phyloP scores from a whole-genome alignment of 2,797 vertebrate genomes.

The Enteromius mattozi region DNA sequence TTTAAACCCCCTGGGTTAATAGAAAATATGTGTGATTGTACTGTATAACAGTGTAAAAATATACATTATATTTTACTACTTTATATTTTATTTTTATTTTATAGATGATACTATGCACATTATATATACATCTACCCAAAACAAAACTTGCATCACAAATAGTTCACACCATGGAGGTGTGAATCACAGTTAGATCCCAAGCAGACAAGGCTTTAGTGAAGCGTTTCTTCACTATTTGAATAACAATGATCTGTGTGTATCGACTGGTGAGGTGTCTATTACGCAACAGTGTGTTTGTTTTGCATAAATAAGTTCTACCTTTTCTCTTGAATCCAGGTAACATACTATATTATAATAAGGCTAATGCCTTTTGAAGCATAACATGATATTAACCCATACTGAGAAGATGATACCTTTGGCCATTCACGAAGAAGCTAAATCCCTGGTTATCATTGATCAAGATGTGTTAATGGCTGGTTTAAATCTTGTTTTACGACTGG shows the following conservation, averaged over 20 bases:
- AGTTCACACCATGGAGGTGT: slow-evolving; percentile 22
- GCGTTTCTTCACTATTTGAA: slow-evolving; percentile 8
- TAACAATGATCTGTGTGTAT: slow-evolving; percentile 31
- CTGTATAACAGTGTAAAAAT: background rate
- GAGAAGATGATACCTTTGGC: background rate
- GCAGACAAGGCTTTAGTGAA: slow-evolving; percentile 15
- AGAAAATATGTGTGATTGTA: background rate
- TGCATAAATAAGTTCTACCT: background rate
- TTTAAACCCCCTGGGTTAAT: background rate
- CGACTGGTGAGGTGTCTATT: background rate
- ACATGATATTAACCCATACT: slow-evolving; percentile 13
- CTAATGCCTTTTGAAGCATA: slow-evolving; percentile 6
- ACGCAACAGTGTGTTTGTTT: slow-evolving; percentile 5
- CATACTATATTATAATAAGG: background rate
- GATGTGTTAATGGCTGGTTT: slow-evolving; percentile 66
- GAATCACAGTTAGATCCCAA: slow-evolving; percentile 23
- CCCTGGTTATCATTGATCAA: slow-evolving; percentile 56
- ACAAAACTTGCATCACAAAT: slow-evolving; percentile 2
- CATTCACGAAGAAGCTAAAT: background rate
- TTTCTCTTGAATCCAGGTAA: slow-evolving; percentile 4
- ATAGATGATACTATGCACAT: background rate
- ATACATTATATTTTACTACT: background rate
- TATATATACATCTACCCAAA: background rate
- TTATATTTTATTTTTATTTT: background rate
- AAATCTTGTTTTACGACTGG: slow-evolving; percentile 63